A percentile compares a stretch with the other conserved stretches of the same genome.
Evolutionary conservation across 2,888 invertebrate genomes (phyloP).

Genomic region (Celastrina argiolus): DNA sequence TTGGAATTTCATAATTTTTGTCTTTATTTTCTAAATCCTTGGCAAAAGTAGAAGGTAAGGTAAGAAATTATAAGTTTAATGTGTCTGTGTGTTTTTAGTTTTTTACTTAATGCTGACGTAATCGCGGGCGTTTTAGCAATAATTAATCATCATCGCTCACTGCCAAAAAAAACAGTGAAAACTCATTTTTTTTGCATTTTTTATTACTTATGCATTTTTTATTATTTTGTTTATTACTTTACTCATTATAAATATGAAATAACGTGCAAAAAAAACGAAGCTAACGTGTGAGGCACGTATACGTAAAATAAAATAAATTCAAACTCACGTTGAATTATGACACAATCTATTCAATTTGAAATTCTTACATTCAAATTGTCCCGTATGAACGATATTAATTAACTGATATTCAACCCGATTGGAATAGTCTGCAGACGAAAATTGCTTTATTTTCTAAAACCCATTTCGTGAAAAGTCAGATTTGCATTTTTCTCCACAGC

Average conservation of each 20-base stretch:
- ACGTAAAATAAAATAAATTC: not conserved
- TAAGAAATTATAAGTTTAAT: too few relatives aligned
- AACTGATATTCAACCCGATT: not conserved
- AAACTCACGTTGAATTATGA: not conserved
- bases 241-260: too few relatives aligned
- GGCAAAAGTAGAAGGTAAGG: too few relatives aligned
- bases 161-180: too few relatives aligned
- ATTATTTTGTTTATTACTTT: too few relatives aligned
- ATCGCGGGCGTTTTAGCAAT: too few relatives aligned
- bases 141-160: too few relatives aligned
- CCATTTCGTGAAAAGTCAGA: not conserved
- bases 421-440: not conserved
- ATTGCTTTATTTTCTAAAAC: slow-evolving; percentile 3
- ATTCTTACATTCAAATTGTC: not conserved
- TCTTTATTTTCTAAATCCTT: too few relatives aligned
- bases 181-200: too few relatives aligned
- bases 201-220: too few relatives aligned
- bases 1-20: not conserved
- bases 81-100: too few relatives aligned
- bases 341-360: not conserved
- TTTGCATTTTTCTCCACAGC: not conserved
- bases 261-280: not conserved
- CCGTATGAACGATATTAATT: not conserved
- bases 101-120: too few relatives aligned
- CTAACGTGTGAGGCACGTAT: not conserved